Evolutionary conservation across 2,113 vertebrate species (phyloP).

Genomic region (Poecile atricapillus): DNA sequence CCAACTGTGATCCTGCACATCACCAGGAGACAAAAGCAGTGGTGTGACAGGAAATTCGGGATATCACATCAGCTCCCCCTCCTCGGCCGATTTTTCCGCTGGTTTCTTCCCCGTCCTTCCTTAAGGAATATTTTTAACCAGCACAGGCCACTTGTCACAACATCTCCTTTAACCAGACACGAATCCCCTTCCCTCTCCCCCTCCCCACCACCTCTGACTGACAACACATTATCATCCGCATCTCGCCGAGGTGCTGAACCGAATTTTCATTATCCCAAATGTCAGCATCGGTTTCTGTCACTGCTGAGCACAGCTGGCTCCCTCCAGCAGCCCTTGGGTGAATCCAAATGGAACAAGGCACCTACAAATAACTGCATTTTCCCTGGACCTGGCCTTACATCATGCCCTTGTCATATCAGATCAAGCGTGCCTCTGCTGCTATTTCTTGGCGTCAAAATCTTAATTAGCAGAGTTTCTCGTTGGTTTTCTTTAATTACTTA

Average conservation of each 20-base stretch:
- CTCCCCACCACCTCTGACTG: conserved; percentile 27
- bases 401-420: conserved; percentile 66
- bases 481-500: background rate
- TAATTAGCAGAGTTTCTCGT: conserved; percentile 43
- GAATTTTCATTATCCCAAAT: conserved; percentile 70
- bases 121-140: background rate
- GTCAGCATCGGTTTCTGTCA: conserved; percentile 72
- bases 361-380: conserved; percentile 64
- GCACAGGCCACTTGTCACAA: conserved; percentile 12
- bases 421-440: background rate
- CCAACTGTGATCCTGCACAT: background rate
- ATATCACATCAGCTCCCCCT: background rate
- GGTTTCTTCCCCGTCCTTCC: background rate
- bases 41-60: background rate
- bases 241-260: conserved; percentile 66
- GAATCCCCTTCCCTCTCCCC: background rate
- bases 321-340: conserved; percentile 52
- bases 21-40: background rate
- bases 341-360: conserved; percentile 73
- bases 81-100: background rate
- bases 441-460: background rate
- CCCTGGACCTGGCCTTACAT: conserved; percentile 40
- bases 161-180: conserved; percentile 41
- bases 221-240: conserved; percentile 59
- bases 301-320: conserved; percentile 41